Conservation (phyloP, 2,888 invertebrate genomes). For the Sarcophaga rosellei region DNA sequence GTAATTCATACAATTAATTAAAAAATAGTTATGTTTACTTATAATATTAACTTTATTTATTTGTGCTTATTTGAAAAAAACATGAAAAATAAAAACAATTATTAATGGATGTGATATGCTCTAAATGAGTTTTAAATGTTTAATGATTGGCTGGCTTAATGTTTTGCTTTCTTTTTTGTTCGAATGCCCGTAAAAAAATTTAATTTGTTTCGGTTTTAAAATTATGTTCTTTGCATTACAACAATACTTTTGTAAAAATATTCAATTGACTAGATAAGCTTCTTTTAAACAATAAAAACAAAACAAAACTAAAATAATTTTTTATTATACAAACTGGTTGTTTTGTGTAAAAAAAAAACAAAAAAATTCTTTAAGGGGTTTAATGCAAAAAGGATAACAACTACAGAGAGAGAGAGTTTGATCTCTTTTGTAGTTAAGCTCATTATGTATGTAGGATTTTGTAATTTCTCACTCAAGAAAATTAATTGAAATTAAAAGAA, state of each 20-base stretch:
- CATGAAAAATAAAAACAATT: constrained; percentile 48
- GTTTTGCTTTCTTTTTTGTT: constrained; percentile 51
- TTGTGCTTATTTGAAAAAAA: constrained; percentile 62
- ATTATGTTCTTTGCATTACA: constrained; percentile 63
- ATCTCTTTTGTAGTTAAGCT: constrained; percentile 38
- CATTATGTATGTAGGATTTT: constrained; percentile 36
- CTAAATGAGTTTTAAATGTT: constrained; percentile 39
- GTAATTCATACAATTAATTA: constrained; percentile 10
- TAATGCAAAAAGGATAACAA: background rate
- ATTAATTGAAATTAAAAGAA: constrained; percentile 3
- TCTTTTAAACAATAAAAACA: constrained; percentile 68
- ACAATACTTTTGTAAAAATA: constrained; percentile 67
- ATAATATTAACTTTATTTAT: background rate
- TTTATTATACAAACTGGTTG: constrained; percentile 34
- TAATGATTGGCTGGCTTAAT: constrained; percentile 46
- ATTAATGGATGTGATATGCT: constrained; percentile 50
- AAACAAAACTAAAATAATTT: constrained; percentile 28
- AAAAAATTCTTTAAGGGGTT: background rate
- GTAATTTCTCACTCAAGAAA: constrained; percentile 41
- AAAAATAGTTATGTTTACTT: background rate
- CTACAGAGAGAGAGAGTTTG: background rate
- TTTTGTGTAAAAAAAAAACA: background rate
- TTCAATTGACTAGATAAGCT: constrained; percentile 77
- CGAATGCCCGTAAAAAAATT: constrained; percentile 10
- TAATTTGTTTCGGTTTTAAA: constrained; percentile 34